These are phyloP conservation scores for Apodemia duryi DNA, from an alignment of 2,888 invertebrate species.

Conservation along the genomic window DNA sequence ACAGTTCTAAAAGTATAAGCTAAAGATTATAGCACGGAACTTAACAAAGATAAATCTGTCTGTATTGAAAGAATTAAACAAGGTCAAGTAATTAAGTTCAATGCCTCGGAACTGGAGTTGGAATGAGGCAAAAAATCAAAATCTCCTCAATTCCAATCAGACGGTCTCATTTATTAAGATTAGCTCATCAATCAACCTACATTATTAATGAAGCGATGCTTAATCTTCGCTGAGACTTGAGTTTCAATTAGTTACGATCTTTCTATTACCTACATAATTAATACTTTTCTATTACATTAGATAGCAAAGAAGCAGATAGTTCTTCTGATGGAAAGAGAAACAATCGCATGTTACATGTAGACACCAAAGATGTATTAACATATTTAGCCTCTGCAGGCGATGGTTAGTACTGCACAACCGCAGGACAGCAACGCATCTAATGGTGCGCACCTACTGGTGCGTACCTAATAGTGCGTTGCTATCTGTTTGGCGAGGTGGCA, in stretches of 20 bases:
- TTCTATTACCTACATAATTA: neutral
- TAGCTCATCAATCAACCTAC: slow-evolving; percentile 1
- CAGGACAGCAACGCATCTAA: too few relatives aligned
- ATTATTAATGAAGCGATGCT: neutral
- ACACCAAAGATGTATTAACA: too few relatives aligned
- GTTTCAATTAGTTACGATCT: neutral
- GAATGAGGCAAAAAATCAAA: neutral
- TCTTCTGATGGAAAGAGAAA: too few relatives aligned
- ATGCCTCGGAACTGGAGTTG: neutral
- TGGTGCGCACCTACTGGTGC: too few relatives aligned
- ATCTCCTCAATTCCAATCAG: neutral
- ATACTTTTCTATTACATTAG: too few relatives aligned
- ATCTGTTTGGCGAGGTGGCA: too few relatives aligned
- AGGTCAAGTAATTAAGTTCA: neutral
- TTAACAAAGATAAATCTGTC: neutral
- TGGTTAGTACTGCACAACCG: neutral
- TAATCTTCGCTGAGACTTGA: neutral
- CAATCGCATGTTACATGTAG: too few relatives aligned
- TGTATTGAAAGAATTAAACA: neutral
- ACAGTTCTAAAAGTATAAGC: neutral
- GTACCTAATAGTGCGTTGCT: too few relatives aligned
- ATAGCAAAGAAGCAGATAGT: too few relatives aligned
- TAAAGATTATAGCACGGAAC: neutral
- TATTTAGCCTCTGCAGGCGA: neutral
- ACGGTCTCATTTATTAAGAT: neutral